phyloP scores from a whole-genome alignment of 2,888 invertebrate species.

The Trileptium ribeirensis region DNA sequence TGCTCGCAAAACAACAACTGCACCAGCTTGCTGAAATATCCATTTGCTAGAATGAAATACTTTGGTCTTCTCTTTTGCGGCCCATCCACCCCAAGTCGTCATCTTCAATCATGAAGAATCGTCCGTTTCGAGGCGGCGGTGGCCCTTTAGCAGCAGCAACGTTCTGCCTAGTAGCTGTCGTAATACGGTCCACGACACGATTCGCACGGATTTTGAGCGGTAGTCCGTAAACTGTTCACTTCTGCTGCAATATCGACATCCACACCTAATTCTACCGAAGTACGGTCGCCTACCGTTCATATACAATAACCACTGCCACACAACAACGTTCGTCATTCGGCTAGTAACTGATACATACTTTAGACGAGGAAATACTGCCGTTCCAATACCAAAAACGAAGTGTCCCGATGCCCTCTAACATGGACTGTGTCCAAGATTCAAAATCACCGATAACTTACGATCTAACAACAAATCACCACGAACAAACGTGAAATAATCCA shows the following conservation, averaged over 20 bases:
- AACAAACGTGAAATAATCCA: constrained; percentile 8
- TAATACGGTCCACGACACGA: no score
- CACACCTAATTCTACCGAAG: neutral
- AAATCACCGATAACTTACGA: constrained; percentile 35
- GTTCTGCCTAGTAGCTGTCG: neutral
- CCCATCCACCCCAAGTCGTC: no score
- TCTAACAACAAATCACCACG: constrained; percentile 2
- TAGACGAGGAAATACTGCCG: constrained; percentile 40
- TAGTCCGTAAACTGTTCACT: neutral
- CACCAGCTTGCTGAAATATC: neutral
- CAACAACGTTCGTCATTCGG: neutral
- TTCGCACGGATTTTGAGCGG: no score
- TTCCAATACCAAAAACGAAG: constrained; percentile 47
- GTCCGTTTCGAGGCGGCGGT: neutral
- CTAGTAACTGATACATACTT: constrained; percentile 44
- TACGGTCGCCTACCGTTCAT: neutral
- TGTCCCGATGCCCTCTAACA: constrained; percentile 44
- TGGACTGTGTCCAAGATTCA: constrained; percentile 39
- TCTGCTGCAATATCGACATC: neutral
- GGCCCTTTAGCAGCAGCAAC: neutral
- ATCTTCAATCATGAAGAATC: no score
- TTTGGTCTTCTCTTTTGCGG: no score
- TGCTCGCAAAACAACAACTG: no score
- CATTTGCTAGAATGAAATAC: neutral
- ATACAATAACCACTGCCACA: neutral